Evolutionary conservation across 2,113 vertebrate genomes (phyloP).

Genomic region (Tychaedon coryphoeus): DNA sequence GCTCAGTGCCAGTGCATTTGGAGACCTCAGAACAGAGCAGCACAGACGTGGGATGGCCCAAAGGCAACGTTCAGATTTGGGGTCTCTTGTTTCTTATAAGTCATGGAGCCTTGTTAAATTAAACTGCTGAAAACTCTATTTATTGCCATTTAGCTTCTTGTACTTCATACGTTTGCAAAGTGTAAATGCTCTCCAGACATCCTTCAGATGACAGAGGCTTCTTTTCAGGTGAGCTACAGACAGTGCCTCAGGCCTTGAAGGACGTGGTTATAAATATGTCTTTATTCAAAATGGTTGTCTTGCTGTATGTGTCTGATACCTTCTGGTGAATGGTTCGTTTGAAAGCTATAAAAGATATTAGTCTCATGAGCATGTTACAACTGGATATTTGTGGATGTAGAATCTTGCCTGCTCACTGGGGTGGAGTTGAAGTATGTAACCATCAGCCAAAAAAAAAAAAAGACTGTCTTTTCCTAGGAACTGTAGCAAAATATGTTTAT

Average conservation of each 20-base stretch:
- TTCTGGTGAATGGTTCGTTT: background rate
- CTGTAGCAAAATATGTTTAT: background rate
- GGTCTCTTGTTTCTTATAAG: background rate
- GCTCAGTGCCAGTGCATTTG: fast-evolving
- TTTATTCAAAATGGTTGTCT: background rate
- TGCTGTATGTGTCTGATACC: background rate
- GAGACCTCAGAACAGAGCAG: fast-evolving
- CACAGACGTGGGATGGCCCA: fast-evolving
- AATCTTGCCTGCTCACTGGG: background rate
- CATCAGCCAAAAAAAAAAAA: background rate
- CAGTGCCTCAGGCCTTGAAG: background rate
- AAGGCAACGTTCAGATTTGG: background rate
- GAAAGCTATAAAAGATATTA: background rate
- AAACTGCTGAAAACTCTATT: background rate
- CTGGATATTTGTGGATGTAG: conserved; percentile 16
- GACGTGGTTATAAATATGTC: background rate
- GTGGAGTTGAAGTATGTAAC: conserved; percentile 18
- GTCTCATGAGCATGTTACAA: background rate
- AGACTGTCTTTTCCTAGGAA: background rate
- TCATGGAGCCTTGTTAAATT: background rate
- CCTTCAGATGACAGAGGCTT: background rate
- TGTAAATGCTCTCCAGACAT: background rate
- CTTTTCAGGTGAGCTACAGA: background rate
- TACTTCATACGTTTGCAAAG: fast-evolving
- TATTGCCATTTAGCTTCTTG: background rate